Percentiles rank a stretch among this genome's conserved stretches.
These are phyloP conservation scores for Labia minor DNA, from an alignment of 2,888 invertebrate genomes.

Conservation along the genomic window DNA sequence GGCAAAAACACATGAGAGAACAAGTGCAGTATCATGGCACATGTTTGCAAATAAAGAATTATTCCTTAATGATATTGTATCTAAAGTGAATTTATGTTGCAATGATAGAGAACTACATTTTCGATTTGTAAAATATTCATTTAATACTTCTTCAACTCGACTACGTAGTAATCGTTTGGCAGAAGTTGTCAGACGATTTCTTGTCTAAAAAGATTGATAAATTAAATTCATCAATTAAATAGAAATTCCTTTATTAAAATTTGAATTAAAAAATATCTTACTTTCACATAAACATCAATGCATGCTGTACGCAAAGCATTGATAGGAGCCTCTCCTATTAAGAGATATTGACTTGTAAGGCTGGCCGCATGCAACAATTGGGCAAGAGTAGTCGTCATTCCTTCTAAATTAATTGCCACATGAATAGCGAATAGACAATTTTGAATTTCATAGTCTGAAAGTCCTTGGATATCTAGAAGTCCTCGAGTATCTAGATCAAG, in stretches of 20 bases:
- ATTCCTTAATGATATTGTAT: background rate
- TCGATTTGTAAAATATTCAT: background rate
- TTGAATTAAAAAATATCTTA: background rate
- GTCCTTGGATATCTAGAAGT: background rate
- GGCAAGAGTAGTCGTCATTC: background rate
- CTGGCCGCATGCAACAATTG: background rate
- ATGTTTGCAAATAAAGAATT: background rate
- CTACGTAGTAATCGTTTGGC: background rate
- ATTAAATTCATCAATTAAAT: too few species aligned
- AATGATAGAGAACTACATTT: background rate
- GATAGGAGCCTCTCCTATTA: background rate
- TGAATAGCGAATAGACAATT: background rate
- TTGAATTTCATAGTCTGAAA: background rate
- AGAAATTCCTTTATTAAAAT: too few species aligned
- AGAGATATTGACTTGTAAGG: background rate
- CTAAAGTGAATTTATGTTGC: background rate
- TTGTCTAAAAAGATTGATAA: background rate
- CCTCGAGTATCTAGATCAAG: background rate
- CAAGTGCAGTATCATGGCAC: background rate
- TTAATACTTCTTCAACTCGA: background rate
- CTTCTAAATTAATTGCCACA: background rate
- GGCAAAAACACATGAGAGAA: background rate
- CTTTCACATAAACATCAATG: background rate
- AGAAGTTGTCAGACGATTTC: background rate
- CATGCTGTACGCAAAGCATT: background rate